Conservation (phyloP, 2,888 invertebrate species). For the Callosobruchus maculatus region DNA sequence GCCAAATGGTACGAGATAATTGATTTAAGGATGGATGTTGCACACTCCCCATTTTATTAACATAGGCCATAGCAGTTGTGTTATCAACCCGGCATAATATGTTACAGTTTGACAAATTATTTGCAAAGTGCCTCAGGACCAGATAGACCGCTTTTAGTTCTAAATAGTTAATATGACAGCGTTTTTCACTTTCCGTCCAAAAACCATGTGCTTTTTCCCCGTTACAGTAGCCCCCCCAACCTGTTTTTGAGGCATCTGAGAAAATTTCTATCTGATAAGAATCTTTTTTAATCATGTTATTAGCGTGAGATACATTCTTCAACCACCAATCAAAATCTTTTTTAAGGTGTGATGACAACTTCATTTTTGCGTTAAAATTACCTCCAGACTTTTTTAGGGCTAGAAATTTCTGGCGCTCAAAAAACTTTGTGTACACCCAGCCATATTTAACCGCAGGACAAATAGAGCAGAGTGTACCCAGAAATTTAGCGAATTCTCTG, state of each 20-base stretch:
- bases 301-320: too few relatives aligned
- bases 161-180: slow-evolving; percentile 18
- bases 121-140: slow-evolving; percentile 16
- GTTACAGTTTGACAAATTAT: slow-evolving; percentile 6
- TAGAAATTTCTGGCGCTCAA: too few relatives aligned
- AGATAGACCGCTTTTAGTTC: slow-evolving; percentile 21
- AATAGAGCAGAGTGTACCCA: too few relatives aligned
- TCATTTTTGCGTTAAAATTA: neutral
- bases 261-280: slow-evolving; percentile 16
- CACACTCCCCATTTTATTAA: slow-evolving; percentile 5
- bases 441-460: too few relatives aligned
- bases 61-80: slow-evolving; percentile 13
- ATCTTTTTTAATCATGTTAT: too few relatives aligned
- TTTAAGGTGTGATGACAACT: neutral
- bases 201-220: slow-evolving; percentile 7
- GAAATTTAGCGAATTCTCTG: too few relatives aligned
- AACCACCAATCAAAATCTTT: neutral
- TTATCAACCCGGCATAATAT: slow-evolving; percentile 17
- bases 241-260: slow-evolving; percentile 15
- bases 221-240: slow-evolving; percentile 18
- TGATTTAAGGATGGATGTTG: neutral
- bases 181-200: slow-evolving; percentile 13
- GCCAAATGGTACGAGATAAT: neutral
- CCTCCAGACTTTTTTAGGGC: neutral
- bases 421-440: too few relatives aligned